A percentile compares a stretch with the other conserved stretches of the same genome.
Evolutionary conservation across 1,140 invertebrate genomes (phyloP).

Genomic region (Eueides isabella): DNA sequence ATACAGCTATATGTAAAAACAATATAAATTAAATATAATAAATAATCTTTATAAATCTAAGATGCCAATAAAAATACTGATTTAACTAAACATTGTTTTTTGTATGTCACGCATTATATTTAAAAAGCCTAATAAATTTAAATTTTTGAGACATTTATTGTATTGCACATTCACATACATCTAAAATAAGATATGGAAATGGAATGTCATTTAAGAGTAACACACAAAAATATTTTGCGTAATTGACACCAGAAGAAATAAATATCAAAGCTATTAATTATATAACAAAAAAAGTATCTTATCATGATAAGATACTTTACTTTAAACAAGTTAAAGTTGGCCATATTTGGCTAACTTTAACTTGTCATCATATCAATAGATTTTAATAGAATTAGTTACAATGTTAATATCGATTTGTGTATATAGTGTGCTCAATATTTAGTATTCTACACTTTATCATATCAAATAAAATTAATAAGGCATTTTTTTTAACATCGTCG

Average conservation of each 20-base stretch:
- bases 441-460: neutral
- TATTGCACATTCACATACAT: neutral
- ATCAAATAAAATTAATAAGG: slow-evolving; percentile 11
- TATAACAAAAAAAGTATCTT: too few relatives aligned
- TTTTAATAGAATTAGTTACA: neutral
- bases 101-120: too few relatives aligned
- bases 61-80: neutral
- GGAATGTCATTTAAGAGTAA: neutral
- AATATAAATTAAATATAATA: neutral
- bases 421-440: neutral
- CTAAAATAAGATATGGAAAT: neutral
- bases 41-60: neutral
- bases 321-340: neutral
- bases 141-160: too few relatives aligned
- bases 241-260: slow-evolving; percentile 1
- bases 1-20: neutral
- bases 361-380: neutral
- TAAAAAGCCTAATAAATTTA: too few relatives aligned
- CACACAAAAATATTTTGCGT: neutral
- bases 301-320: too few relatives aligned
- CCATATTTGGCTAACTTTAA: too few relatives aligned
- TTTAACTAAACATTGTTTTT: neutral
- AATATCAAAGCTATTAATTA: neutral
- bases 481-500: slow-evolving; percentile 9
- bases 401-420: neutral